Evolutionary conservation across 2,888 invertebrate species (phyloP).

Genomic region (Andrena trimmerana): DNA sequence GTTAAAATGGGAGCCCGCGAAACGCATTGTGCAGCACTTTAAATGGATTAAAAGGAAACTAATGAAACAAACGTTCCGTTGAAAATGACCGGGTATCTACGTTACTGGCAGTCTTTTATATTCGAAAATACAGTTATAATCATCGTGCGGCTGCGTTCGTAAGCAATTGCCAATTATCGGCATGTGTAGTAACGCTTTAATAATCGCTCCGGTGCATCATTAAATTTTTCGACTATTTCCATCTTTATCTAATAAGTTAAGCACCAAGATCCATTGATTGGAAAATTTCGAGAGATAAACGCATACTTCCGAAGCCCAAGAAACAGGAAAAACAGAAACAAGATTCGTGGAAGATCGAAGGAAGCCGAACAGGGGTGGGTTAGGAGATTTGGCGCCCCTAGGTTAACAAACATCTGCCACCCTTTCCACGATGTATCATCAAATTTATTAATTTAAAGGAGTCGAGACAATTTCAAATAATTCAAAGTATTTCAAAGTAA

Average conservation of each 20-base stretch:
- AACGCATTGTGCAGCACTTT: background rate
- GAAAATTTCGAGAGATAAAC: too few species aligned
- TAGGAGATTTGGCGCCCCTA: too few species aligned
- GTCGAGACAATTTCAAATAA: too few species aligned
- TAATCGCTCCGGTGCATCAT: background rate
- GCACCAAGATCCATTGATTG: too few species aligned
- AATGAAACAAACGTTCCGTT: slow-evolving; percentile 3
- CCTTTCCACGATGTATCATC: too few species aligned
- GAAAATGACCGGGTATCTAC: background rate
- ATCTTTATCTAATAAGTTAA: background rate
- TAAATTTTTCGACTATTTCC: background rate
- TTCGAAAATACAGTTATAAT: background rate
- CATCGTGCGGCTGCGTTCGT: background rate
- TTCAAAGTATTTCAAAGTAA: too few species aligned
- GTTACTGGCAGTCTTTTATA: background rate
- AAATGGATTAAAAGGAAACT: slow-evolving; percentile 4
- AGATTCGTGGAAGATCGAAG: too few species aligned
- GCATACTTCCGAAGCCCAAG: too few species aligned
- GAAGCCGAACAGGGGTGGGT: too few species aligned
- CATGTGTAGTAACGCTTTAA: background rate
- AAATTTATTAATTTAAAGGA: too few species aligned
- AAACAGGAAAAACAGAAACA: too few species aligned
- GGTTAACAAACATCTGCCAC: too few species aligned
- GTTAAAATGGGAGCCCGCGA: background rate
- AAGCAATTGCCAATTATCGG: background rate